Evolutionary conservation across 2,113 vertebrate genomes (phyloP), one percentile per base, ranked within the genome.

Genomic region (Mormoops blainvillei): DNA sequence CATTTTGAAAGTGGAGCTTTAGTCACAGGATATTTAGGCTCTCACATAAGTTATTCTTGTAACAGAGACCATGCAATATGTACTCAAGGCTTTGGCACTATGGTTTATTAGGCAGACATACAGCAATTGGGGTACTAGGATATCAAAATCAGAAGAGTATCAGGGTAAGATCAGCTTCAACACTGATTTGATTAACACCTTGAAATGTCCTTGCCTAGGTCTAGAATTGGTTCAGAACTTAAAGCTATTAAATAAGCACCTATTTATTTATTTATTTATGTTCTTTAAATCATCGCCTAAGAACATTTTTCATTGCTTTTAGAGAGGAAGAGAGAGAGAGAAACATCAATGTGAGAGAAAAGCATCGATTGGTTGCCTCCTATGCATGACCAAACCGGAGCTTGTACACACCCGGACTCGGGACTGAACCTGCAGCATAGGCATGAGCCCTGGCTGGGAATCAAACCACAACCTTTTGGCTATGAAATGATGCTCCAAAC

Each of bases 41-140:
- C 86, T 80, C 11, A 50, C 28, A 20, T 48, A 86, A 87, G 8
- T 54, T 86, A 43, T 31, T 86, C 6, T 14, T 33, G 38, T 1
- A 41, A 15, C 5, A 82, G 8, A 73, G 0, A 0, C 16, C 19
- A 43, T 28, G 54, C 4, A 54, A 9, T 28, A 43, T n/a, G 18
- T 48, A 1, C 1, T 2, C 1, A 28, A 12, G 14, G 22, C 2
- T 54, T 91, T 80, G 16, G 84, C 80, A 85, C 18, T 81, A 48
- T 52, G 3, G 50, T 11, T 63, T n/a, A 10, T 48, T 43, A 74
- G 19, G 4, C 1, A 86, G 26, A 56, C 2, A 73, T 15, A 54
- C 0, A 63, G 5, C 31, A 80, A 70, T 7, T 70, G 22, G 1
- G 5, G 0, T 33, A 74, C 18, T 9, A 63, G 0, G 4, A 8